A percentile compares a stretch with the other conserved stretches of the same genome.
phyloP scores from a whole-genome alignment of 2,113 vertebrate species.

The Urocitellus parryii region DNA sequence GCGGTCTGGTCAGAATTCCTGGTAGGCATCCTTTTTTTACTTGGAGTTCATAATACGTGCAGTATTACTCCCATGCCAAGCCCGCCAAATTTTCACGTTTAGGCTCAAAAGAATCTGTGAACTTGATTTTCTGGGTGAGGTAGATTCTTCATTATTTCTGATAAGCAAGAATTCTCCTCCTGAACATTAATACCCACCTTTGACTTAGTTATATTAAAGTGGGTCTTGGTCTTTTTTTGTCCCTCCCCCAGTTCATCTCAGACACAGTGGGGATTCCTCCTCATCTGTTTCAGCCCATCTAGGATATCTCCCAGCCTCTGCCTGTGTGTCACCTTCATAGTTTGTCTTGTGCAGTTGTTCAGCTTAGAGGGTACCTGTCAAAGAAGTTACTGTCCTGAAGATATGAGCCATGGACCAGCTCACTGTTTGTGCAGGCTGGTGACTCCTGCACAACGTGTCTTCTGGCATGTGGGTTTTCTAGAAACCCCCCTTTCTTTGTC shows the following conservation, averaged over 20 bases:
- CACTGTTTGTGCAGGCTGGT: neutral
- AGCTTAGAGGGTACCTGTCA: accelerated
- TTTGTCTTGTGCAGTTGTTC: neutral
- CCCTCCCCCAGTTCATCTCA: accelerated
- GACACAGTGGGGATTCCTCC: accelerated
- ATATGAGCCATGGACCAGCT: accelerated
- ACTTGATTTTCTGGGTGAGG: neutral
- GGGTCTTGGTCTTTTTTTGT: neutral
- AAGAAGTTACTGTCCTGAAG: neutral
- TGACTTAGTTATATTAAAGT: neutral
- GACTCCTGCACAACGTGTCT: neutral
- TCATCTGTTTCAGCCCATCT: accelerated
- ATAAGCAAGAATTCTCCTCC: neutral
- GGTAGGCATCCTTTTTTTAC: neutral
- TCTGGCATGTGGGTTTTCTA: no score
- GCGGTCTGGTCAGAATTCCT: neutral
- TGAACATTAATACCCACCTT: neutral
- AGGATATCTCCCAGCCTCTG: neutral
- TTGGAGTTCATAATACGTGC: accelerated
- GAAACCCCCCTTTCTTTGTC: no score
- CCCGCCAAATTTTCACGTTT: accelerated
- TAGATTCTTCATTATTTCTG: neutral
- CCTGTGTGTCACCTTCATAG: accelerated
- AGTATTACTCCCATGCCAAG: accelerated
- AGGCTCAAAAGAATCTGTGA: neutral